Evolutionary conservation across 2,113 vertebrate species (phyloP).

Genomic region (Danio rerio): DNA sequence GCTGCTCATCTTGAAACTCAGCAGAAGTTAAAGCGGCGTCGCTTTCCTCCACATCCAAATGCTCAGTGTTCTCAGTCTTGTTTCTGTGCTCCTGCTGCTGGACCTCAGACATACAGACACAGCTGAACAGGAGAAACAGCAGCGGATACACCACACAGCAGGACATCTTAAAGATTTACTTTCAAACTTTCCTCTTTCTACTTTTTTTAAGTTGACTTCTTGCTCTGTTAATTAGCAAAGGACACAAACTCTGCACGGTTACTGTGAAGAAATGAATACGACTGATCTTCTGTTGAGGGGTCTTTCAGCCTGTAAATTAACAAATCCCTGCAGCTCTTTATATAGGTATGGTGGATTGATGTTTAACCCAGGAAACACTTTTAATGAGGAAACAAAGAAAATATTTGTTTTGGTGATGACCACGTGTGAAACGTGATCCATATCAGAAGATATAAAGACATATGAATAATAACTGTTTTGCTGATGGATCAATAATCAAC

Average conservation of each 20-base stretch:
- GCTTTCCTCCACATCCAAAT: background rate
- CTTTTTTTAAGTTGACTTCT: background rate
- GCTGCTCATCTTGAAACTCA: background rate
- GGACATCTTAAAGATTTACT: background rate
- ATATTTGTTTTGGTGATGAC: background rate
- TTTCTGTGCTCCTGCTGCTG: background rate
- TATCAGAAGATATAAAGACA: background rate
- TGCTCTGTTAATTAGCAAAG: background rate
- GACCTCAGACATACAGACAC: background rate
- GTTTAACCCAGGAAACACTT: background rate
- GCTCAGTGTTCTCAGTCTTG: background rate
- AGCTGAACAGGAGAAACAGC: background rate
- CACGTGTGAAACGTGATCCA: background rate
- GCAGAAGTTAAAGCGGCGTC: too few species aligned
- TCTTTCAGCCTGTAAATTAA: background rate
- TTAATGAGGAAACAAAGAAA: background rate
- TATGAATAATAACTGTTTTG: background rate
- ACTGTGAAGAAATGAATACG: background rate
- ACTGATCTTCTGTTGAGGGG: background rate
- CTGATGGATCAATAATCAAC: background rate
- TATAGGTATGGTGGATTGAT: background rate
- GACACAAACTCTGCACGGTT: background rate
- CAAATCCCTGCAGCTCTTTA: background rate
- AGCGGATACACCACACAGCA: background rate
- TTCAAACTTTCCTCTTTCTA: background rate